Evolutionary conservation across 2,888 invertebrate genomes (phyloP).

Genomic region (Bombylius major): DNA sequence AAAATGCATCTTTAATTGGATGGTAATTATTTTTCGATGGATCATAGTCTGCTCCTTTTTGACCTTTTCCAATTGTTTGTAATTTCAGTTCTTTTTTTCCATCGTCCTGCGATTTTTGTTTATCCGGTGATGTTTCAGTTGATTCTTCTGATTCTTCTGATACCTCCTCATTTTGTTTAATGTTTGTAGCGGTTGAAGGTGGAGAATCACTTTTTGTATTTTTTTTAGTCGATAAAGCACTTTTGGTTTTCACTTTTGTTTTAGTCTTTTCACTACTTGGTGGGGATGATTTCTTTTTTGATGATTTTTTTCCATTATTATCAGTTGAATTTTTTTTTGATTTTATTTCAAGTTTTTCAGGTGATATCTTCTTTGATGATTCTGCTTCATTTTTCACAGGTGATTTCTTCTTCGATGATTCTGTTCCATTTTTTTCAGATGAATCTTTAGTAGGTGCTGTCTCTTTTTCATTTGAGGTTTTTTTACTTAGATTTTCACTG

Average conservation of each 20-base stretch:
- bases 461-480: not conserved
- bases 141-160: not conserved
- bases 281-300: not conserved
- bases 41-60: constrained; percentile 44
- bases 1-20: constrained; percentile 71
- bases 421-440: not conserved
- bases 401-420: not conserved
- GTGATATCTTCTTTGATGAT: not conserved
- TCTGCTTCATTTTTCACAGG: not conserved
- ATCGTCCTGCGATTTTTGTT: not conserved
- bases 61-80: constrained; percentile 19
- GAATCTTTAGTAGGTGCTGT: not conserved
- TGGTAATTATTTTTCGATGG: constrained; percentile 63
- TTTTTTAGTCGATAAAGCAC: not conserved
- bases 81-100: constrained; percentile 17
- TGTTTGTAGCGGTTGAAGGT: not conserved
- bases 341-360: not conserved
- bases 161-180: not conserved
- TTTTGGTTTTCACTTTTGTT: constrained; percentile 1
- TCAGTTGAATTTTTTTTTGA: not conserved
- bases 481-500: not conserved
- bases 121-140: not conserved
- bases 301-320: not conserved
- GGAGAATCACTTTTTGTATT: too few species aligned
- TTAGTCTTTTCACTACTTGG: not conserved